Evolutionary conservation across 2,888 invertebrate genomes (phyloP).

Genomic region (Pterobdella sp.): DNA sequence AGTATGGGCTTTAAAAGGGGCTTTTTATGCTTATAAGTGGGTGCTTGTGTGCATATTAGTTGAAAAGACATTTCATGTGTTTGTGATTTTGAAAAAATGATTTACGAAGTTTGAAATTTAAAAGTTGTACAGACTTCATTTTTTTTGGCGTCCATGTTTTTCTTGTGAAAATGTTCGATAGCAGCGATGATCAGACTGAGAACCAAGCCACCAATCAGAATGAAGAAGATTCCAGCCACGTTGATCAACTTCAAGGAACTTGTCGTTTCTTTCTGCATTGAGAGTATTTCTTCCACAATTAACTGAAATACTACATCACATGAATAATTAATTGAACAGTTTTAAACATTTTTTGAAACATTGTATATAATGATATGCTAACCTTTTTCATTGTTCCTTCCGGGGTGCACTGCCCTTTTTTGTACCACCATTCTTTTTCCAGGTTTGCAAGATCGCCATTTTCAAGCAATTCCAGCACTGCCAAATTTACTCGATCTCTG

Average conservation of each 20-base stretch:
- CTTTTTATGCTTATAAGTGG: no score
- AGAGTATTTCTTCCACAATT: no score
- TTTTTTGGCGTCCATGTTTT: constrained; percentile 46
- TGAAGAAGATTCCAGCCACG: constrained; percentile 97
- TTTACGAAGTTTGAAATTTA: not conserved
- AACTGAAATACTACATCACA: no score
- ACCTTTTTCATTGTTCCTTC: constrained; percentile 34
- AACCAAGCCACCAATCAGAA: constrained; percentile 84
- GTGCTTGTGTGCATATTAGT: no score
- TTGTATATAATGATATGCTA: not conserved
- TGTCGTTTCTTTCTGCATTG: constrained; percentile 39
- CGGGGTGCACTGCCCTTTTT: constrained; percentile 53
- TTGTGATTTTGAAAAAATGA: not conserved
- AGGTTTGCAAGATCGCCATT: constrained; percentile 82
- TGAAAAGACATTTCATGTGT: not conserved
- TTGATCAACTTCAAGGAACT: constrained; percentile 78
- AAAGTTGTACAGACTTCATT: constrained; percentile 41
- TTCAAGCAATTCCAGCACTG: constrained; percentile 78
- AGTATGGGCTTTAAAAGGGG: not conserved
- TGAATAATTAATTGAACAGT: not conserved
- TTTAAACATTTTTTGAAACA: not conserved
- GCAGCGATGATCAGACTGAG: constrained; percentile 83
- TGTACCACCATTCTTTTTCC: constrained; percentile 93
- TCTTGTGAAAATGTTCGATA: constrained; percentile 86
- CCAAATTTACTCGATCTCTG: constrained; percentile 86